A percentile compares a stretch with the other conserved stretches of the same genome.
Evolutionary conservation across 2,888 invertebrate genomes (phyloP).

Genomic region (Chrysodeixis includens): DNA sequence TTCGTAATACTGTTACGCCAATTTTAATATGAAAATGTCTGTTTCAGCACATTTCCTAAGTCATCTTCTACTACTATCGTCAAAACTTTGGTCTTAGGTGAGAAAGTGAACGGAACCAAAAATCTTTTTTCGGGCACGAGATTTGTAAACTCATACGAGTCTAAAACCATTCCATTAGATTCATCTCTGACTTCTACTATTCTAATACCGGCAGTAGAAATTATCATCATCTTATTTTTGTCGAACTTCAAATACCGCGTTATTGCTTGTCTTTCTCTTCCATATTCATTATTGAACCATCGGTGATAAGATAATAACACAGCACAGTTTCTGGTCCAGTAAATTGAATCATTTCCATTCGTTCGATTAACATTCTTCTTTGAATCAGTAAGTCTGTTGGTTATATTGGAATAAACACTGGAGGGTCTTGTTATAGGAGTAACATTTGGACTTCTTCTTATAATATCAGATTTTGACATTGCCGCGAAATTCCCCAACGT

Average conservation of each 20-base stretch:
- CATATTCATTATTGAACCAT: slow-evolving; percentile 89
- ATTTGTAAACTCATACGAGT: slow-evolving; percentile 91
- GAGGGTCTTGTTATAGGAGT: slow-evolving; percentile 88
- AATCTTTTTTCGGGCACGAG: slow-evolving; percentile 89
- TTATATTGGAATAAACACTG: slow-evolving; percentile 85
- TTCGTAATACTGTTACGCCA: slow-evolving; percentile 59
- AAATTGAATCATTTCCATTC: slow-evolving; percentile 88
- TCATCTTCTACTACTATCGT: slow-evolving; percentile 92
- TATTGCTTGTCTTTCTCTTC: slow-evolving; percentile 87
- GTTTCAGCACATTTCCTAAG: slow-evolving; percentile 91
- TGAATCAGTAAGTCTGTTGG: slow-evolving; percentile 82
- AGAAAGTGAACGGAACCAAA: slow-evolving; percentile 87
- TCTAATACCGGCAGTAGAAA: slow-evolving; percentile 90
- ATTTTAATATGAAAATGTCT: slow-evolving; percentile 87
- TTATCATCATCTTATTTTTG: slow-evolving; percentile 89
- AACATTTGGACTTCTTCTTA: slow-evolving; percentile 85
- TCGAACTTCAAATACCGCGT: slow-evolving; percentile 87
- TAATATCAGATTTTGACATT: slow-evolving; percentile 82
- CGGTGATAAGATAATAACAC: slow-evolving; percentile 91
- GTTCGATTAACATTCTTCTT: slow-evolving; percentile 80
- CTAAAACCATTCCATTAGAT: slow-evolving; percentile 89
- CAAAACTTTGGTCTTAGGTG: slow-evolving; percentile 83
- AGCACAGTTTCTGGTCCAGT: slow-evolving; percentile 91
- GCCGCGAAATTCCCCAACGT: slow-evolving; percentile 87
- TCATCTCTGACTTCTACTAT: slow-evolving; percentile 91